These are phyloP conservation scores for Oceanites oceanicus DNA, from an alignment of 2,113 vertebrate genomes.

Conservation along the genomic window DNA sequence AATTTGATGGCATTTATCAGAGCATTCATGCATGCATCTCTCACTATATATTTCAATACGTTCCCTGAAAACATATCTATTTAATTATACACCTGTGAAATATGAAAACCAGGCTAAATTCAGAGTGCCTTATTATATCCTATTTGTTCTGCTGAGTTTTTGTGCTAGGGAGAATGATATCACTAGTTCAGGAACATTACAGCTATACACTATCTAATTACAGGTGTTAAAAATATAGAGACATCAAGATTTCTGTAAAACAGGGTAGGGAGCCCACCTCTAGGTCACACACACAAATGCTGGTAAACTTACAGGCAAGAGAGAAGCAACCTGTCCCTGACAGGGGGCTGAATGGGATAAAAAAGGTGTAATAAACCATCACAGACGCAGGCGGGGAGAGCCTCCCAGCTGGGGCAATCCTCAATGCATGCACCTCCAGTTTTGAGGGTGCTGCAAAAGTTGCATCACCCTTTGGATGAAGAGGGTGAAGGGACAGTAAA, in stretches of 20 bases:
- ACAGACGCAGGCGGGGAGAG: fast-evolving
- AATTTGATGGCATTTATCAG: not conserved
- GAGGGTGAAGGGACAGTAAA: too few relatives aligned
- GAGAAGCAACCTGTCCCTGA: not conserved
- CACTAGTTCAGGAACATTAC: not conserved
- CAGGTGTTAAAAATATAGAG: fast-evolving
- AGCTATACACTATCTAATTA: not conserved
- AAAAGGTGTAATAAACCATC: not conserved
- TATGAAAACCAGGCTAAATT: not conserved
- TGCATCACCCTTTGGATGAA: not conserved
- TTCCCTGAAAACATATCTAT: not conserved
- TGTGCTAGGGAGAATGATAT: fast-evolving
- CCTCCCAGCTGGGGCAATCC: too few relatives aligned
- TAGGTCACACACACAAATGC: not conserved
- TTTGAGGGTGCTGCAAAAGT: not conserved
- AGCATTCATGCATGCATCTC: not conserved
- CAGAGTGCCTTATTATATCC: not conserved
- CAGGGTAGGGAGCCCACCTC: not conserved
- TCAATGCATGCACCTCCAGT: fast-evolving
- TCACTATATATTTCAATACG: not conserved
- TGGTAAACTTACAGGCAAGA: not conserved
- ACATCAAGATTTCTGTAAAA: not conserved
- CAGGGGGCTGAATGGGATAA: fast-evolving
- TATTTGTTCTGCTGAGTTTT: not conserved
- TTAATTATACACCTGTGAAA: not conserved